These are phyloP conservation scores for Sebastes glaucus DNA, from an alignment of 2,797 vertebrate genomes.

Conservation along the genomic window DNA sequence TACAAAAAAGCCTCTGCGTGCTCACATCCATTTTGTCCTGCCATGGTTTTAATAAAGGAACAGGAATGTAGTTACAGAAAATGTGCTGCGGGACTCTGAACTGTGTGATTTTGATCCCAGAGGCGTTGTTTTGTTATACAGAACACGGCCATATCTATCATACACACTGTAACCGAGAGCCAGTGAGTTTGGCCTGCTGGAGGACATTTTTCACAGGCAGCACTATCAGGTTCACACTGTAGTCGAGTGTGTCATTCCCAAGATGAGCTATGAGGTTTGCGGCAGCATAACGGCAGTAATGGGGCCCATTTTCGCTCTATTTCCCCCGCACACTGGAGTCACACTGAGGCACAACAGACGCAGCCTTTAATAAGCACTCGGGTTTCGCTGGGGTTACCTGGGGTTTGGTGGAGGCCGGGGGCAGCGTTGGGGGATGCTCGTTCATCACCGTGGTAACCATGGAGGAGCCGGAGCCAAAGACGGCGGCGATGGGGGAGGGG, in stretches of 20 bases:
- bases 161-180: conserved; percentile 21
- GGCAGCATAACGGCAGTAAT: conserved; percentile 49
- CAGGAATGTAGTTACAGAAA: conserved; percentile 12
- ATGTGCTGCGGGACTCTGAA: conserved; percentile 11
- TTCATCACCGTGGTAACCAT: conserved; percentile 84
- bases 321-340: conserved; percentile 39
- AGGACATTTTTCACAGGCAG: conserved; percentile 44
- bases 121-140: conserved; percentile 33
- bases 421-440: conserved; percentile 86
- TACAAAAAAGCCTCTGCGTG: not conserved
- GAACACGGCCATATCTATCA: conserved; percentile 31
- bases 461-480: conserved; percentile 74
- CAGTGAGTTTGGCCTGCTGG: conserved; percentile 11
- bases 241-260: conserved; percentile 37
- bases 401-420: conserved; percentile 85
- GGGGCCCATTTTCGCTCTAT: conserved; percentile 54
- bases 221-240: conserved; percentile 19
- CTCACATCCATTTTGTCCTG: conserved; percentile 22
- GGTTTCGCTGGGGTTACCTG: conserved; percentile 84
- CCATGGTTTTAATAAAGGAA: conserved; percentile 36
- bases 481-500: conserved; percentile 69
- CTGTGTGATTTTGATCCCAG: conserved; percentile 11
- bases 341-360: conserved; percentile 52
- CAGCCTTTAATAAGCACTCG: conserved; percentile 61
- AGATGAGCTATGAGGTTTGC: conserved; percentile 65